Evolutionary conservation across 2,888 invertebrate species (phyloP).

Genomic region (Digitonthophagus gazella): DNA sequence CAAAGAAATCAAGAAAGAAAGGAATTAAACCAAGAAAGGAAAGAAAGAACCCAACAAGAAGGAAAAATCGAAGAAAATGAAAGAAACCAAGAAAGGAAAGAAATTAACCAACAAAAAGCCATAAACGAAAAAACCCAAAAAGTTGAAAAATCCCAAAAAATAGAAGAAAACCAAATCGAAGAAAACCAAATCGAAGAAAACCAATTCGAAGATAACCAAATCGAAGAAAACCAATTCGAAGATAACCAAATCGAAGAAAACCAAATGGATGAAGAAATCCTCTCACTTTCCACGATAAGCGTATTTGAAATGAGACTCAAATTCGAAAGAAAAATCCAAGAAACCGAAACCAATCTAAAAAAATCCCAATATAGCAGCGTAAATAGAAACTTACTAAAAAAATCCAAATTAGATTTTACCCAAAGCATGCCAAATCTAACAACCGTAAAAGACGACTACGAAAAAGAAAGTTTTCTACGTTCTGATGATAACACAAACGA

Average conservation of each 20-base stretch:
- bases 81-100: no score
- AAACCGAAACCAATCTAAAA: background rate
- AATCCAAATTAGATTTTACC: constrained; percentile 18
- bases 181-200: no score
- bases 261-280: constrained; percentile 40
- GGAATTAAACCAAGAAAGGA: no score
- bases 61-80: no score
- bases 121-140: no score
- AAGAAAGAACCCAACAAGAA: no score
- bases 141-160: no score
- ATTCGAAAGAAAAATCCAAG: constrained; percentile 24
- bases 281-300: constrained; percentile 39
- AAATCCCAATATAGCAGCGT: background rate
- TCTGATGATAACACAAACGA: constrained; percentile 14
- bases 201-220: no score
- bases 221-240: constrained; percentile 39
- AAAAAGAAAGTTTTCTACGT: background rate
- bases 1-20: no score
- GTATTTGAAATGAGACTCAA: constrained; percentile 23
- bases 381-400: background rate
- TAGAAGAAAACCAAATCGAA: no score
- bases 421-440: constrained; percentile 24
- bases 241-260: constrained; percentile 34
- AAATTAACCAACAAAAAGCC: no score
- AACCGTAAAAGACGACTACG: background rate